Evolutionary conservation across 2,113 vertebrate species (phyloP).

Genomic region (Dascyllus trimaculatus): DNA sequence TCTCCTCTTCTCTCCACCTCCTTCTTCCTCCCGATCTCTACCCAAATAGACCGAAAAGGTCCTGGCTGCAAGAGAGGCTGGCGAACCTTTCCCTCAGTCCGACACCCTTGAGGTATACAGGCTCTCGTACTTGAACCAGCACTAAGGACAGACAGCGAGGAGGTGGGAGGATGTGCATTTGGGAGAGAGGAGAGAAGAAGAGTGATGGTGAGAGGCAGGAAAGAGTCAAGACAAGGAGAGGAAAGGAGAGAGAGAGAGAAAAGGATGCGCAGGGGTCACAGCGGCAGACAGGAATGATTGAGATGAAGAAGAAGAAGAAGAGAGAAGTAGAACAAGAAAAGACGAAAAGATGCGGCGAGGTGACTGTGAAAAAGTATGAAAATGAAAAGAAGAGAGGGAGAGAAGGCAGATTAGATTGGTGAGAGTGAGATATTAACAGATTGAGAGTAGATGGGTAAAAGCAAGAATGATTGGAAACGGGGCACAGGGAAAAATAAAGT

Average conservation of each 20-base stretch:
- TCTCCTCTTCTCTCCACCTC: fast-evolving
- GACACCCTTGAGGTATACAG: constrained; percentile 32
- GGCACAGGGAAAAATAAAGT: constrained; percentile 11
- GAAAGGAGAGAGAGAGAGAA: neutral
- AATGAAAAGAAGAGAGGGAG: neutral
- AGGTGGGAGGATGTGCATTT: constrained; percentile 22
- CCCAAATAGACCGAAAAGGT: constrained; percentile 7
- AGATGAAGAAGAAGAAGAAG: neutral
- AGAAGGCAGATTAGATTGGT: neutral
- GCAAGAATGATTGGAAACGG: neutral
- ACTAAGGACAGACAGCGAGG: constrained; percentile 17
- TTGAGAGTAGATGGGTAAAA: neutral
- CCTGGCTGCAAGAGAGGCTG: neutral
- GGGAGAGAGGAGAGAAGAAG: neutral
- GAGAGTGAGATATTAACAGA: constrained; percentile 9
- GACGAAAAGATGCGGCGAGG: neutral
- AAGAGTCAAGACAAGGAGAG: neutral
- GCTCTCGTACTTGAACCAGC: constrained; percentile 16
- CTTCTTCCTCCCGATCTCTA: neutral
- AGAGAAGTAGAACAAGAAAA: neutral
- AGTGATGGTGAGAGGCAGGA: neutral
- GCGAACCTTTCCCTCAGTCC: constrained; percentile 25
- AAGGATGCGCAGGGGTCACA: neutral
- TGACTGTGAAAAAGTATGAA: neutral
- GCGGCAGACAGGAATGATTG: neutral